Evolutionary conservation across 2,797 vertebrate species (phyloP).

Genomic region (Gallinago nigripennis): DNA sequence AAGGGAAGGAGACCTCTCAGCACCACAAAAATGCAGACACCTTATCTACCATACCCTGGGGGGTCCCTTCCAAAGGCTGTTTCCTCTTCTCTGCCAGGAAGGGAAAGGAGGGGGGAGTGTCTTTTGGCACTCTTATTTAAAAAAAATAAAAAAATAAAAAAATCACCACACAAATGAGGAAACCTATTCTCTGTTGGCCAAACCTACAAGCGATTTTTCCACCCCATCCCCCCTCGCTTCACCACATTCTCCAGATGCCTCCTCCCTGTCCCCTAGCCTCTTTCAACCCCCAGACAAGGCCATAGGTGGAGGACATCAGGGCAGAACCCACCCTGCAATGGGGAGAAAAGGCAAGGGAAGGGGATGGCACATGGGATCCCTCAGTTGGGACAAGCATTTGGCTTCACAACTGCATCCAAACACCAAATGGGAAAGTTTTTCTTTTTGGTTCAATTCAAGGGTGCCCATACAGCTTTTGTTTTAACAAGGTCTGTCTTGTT

Average conservation of each 20-base stretch:
- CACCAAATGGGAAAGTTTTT: not conserved
- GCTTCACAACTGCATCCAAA: not conserved
- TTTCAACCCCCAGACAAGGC: not conserved
- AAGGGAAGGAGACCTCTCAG: not conserved
- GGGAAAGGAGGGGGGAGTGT: not conserved
- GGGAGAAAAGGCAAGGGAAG: not conserved
- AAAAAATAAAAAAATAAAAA: no score
- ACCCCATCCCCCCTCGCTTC: rapidly evolving
- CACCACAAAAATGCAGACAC: not conserved
- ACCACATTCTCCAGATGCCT: not conserved
- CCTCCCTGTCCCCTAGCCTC: not conserved
- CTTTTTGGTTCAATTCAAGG: not conserved
- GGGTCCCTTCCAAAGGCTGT: not conserved
- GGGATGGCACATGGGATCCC: rapidly evolving
- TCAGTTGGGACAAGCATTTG: not conserved
- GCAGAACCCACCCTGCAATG: rapidly evolving
- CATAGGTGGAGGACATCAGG: not conserved
- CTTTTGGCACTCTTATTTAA: not conserved
- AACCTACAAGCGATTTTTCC: not conserved
- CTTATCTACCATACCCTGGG: not conserved
- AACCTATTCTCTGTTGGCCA: not conserved
- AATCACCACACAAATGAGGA: not conserved
- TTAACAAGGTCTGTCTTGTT: not conserved
- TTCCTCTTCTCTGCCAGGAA: not conserved
- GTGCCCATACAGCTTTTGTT: not conserved